phyloP scores from a whole-genome alignment of 2,797 vertebrate genomes.

The Hippopotamyrus pictus region DNA sequence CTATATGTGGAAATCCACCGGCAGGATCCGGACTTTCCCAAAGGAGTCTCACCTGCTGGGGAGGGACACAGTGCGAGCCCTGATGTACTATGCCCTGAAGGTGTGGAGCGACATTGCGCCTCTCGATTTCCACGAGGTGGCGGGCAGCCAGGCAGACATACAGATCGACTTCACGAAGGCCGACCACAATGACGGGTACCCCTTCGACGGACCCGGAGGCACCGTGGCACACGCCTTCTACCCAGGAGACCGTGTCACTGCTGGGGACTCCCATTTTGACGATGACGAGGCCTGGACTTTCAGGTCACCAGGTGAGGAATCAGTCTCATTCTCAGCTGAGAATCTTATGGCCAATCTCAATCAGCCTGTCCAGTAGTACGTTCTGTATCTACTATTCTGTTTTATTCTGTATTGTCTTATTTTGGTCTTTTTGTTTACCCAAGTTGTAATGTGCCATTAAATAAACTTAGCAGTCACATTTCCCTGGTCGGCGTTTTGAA shows the following conservation, averaged over 20 bases:
- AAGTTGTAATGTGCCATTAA: background rate
- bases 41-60: background rate
- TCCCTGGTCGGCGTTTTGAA: background rate
- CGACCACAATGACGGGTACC: constrained; percentile 62
- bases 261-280: constrained; percentile 69
- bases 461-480: background rate
- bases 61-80: background rate
- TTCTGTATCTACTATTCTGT: background rate
- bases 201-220: constrained; percentile 68
- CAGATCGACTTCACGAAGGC: constrained; percentile 71
- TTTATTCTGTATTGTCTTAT: background rate
- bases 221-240: constrained; percentile 70
- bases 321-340: background rate
- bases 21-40: background rate
- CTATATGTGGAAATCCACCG: background rate
- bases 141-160: background rate
- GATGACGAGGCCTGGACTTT: constrained; percentile 71
- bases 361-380: background rate
- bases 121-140: constrained; percentile 45
- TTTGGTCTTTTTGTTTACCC: background rate
- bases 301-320: constrained; percentile 58
- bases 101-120: constrained; percentile 48
- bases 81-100: background rate
- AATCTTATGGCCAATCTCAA: background rate
- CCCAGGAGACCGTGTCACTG: constrained; percentile 57